Evolutionary conservation across 2,113 vertebrate genomes (phyloP), one percentile per base, ranked within the genome.

Genomic region (Ia io): DNA sequence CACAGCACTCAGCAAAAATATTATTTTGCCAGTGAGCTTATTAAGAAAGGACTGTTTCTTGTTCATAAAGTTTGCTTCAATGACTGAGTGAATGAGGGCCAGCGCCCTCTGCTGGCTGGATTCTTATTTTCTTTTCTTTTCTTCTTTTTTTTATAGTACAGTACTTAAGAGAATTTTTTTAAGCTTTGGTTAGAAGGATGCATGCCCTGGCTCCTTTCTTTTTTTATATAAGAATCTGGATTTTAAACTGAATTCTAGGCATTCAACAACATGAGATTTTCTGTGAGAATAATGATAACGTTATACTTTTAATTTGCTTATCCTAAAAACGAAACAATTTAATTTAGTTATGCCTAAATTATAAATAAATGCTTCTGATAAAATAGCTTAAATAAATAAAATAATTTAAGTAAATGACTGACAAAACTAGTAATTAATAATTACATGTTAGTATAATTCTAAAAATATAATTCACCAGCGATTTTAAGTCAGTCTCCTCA

Each of bases 91-190:
- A 11, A 20, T 61, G 73, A 61, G 74, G 12, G 74, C 84, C 40
- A 3, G 28, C 73, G 92, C 97, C 95, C 97, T 97, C 97, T 97
- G 97, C 96, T 97, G 97, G 84, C 18, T 28, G 0, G 0, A 84
- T 86, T 49, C 44, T 61, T 84, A 0, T n/a, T 25, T 80, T 96
- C 53, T 37, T 59, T 25, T 59, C 7, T 56, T 3, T 9, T 22
- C 11, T 9, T 23, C 10, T 10, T 53, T 53, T 22, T 23, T 59
- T 35, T 79, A 7, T 82, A 28, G 12, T 42, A 51, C 5, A 9
- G 25, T 30, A 74, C 40, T 42, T 61, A 11, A 59, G 10, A 93
- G 35, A 91, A 23, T 65, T 17, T 35, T 67, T 79, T 18, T 63
- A 80, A 44, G 32, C 9, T 2, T 71, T 37, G 30, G 10, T 76